Evolutionary conservation across 2,888 invertebrate species (phyloP).

Genomic region (Brachyptera risi): DNA sequence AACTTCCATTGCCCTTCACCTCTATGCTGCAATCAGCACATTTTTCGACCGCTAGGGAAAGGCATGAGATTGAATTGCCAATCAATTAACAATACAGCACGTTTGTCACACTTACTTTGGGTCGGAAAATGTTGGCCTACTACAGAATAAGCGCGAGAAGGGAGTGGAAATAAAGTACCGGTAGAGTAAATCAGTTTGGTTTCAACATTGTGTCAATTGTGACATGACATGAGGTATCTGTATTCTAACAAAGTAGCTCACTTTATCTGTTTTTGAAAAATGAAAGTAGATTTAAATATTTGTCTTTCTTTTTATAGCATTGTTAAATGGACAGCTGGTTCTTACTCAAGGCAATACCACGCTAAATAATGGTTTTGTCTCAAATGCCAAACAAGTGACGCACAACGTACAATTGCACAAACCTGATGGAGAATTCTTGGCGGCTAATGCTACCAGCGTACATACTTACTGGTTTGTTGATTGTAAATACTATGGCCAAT

Average conservation of each 20-base stretch:
- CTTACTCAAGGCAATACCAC: conserved; percentile 59
- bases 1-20: no score
- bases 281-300: conserved; percentile 14
- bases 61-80: no score
- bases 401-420: conserved; percentile 57
- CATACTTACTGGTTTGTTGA: conserved; percentile 76
- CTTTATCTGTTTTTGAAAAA: background rate
- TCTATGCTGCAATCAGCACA: no score
- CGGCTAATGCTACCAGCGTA: conserved; percentile 51
- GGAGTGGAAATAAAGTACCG: no score
- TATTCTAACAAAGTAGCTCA: conserved; percentile 3
- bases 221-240: no score
- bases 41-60: no score
- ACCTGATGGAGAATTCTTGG: conserved; percentile 59
- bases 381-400: conserved; percentile 55
- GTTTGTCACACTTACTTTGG: no score
- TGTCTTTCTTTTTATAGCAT: conserved; percentile 48
- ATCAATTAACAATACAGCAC: no score
- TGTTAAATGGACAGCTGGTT: conserved; percentile 62
- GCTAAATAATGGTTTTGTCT: conserved; percentile 57
- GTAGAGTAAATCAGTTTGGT: no score
- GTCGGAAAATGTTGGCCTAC: no score
- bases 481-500: conserved; percentile 64
- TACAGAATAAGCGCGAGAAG: no score
- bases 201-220: no score